A percentile compares a stretch with the other conserved stretches of the same genome.
Conservation (phyloP, 2,888 invertebrate species). For the Cephus pulcher region DNA sequence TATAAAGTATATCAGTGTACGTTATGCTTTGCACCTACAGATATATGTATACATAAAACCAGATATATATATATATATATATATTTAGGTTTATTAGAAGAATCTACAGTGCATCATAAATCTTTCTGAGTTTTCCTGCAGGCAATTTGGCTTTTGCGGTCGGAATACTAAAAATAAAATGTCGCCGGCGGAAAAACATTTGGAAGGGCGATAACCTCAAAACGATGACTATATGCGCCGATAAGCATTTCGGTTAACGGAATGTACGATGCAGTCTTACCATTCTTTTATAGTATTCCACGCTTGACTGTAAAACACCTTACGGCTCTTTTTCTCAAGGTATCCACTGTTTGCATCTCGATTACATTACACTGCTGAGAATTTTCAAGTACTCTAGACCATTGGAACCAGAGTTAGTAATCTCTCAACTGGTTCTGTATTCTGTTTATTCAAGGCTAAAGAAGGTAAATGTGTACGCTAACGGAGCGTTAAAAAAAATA, state of each 20-base stretch:
- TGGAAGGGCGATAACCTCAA: slow-evolving; percentile 5
- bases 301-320: neutral
- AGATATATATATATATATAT: too few species aligned
- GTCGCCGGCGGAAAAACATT: neutral
- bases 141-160: neutral
- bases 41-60: too few species aligned
- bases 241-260: neutral
- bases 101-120: neutral
- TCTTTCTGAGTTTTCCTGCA: neutral
- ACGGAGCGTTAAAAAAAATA: neutral
- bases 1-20: neutral
- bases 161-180: slow-evolving; percentile 5
- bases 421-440: neutral
- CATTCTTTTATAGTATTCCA: neutral
- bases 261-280: neutral
- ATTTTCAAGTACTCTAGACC: neutral
- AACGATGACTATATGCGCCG: neutral
- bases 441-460: neutral
- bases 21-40: neutral
- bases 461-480: neutral
- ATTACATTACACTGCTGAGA: neutral
- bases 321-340: neutral
- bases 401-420: neutral
- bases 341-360: neutral
- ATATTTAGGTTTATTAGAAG: neutral